Conservation (phyloP, 1,140 invertebrate genomes). For the Argopecten irradians region DNA sequence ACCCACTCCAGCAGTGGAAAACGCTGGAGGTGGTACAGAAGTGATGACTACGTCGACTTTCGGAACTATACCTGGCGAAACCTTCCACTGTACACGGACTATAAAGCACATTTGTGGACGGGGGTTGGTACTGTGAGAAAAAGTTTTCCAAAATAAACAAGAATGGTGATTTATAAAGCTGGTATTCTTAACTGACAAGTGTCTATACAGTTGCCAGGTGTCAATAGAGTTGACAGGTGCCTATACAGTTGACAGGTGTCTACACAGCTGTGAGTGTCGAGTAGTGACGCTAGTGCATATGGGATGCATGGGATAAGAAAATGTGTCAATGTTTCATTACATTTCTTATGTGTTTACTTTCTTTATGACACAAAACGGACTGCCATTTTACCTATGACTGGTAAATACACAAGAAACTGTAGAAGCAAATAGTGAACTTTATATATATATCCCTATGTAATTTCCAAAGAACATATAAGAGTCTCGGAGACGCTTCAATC, state of each 20-base stretch:
- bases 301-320: background rate
- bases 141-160: constrained; percentile 32
- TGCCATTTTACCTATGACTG: too few species aligned
- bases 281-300: background rate
- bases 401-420: too few species aligned
- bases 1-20: constrained; percentile 38
- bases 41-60: constrained; percentile 43
- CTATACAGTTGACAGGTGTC: background rate
- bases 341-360: too few species aligned
- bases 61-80: constrained; percentile 37
- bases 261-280: background rate
- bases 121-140: constrained; percentile 33
- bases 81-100: constrained; percentile 35
- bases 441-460: too few species aligned
- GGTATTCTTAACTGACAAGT: background rate
- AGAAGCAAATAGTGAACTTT: too few species aligned
- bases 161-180: background rate
- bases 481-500: too few species aligned
- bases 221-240: background rate
- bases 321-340: too few species aligned
- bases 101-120: constrained; percentile 41
- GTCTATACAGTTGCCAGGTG: background rate
- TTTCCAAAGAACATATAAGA: too few species aligned
- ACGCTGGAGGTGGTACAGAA: constrained; percentile 28
- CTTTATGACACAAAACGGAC: too few species aligned